Conservation (phyloP, 2,797 vertebrate genomes). For the Periparus ater region DNA sequence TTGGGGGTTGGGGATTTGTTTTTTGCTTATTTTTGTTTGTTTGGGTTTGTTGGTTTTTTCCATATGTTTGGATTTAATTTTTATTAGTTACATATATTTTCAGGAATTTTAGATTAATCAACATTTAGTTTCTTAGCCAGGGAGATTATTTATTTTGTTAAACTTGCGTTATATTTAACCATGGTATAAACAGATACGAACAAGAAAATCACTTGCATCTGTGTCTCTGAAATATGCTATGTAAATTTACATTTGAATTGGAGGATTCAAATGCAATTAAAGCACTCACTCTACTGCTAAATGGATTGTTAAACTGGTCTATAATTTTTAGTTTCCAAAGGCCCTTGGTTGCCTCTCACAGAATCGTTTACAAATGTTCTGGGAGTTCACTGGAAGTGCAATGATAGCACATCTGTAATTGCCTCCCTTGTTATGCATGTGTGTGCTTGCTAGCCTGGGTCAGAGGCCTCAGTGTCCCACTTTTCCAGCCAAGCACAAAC, state of each 20-base stretch:
- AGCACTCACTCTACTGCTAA: not conserved
- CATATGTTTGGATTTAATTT: not conserved
- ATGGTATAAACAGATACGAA: not conserved
- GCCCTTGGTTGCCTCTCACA: not conserved
- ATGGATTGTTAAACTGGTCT: not conserved
- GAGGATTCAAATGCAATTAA: not conserved
- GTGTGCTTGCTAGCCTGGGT: not conserved
- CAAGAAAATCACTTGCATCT: not conserved
- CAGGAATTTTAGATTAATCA: not conserved
- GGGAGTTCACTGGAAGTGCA: not conserved
- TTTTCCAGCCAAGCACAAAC: not conserved
- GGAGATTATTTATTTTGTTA: not conserved
- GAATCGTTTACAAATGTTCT: not conserved
- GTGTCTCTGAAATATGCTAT: not conserved
- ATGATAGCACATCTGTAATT: not conserved
- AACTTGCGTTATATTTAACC: not conserved
- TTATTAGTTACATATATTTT: not conserved
- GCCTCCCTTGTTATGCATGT: not conserved
- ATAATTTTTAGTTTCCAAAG: slow-evolving; percentile 26
- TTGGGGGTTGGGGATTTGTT: not conserved
- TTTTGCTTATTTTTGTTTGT: not conserved
- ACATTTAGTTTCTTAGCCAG: not conserved
- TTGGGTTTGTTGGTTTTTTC: not conserved
- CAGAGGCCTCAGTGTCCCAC: not conserved
- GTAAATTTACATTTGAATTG: slow-evolving; percentile 12